Evolutionary conservation across 1,140 invertebrate genomes (phyloP), one percentile per base, ranked within the genome.

Genomic region (Danaus melanippus): DNA sequence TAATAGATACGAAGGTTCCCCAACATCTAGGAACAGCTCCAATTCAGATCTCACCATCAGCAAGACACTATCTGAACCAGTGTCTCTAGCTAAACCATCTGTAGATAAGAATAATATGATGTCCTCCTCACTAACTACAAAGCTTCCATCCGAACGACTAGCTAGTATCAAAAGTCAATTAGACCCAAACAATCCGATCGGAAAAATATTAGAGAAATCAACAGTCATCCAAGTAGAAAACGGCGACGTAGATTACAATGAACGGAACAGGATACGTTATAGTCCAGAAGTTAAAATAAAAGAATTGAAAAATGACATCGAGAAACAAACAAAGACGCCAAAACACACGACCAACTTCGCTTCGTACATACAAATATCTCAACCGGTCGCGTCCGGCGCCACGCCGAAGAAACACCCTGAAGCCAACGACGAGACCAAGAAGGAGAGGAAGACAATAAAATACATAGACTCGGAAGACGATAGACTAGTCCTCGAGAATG

Each of bases 361-460:
- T 50, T 90, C 89, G 5, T 90, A 89, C 62, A 90, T 90, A 64
- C 88, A 89, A 58, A 84, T 88, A 46, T 88, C 86, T 2, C 82
- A 86, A 53, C 84, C 86, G 0, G 59, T 79, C 15, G 77, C 79
- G 0, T 76, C 79, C 0, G 75, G 79, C 0, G 70, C 73, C 2
- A 71, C 74, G 11, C 65, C 68, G 9, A 79, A 79, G 57, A 69
- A 68, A 50, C 58, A 66, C 15, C 51, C 54, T 6, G 71, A 75
- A 10, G 68, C 70, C 12, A 69, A 67, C 42, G 56, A 67, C 10
- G 67, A 71, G 64, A 69, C 8, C 44, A 50, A 71, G 60, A 57
- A 66, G 61, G 50, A 52, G n/a, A 70, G 66, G 39, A 77, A 71
- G 51, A 59, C 64, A 6, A 44, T 86, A 0, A 84, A 83, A 56